Evolutionary conservation across 2,113 vertebrate genomes (phyloP), one percentile per base, ranked within the genome.

Genomic region (Prunella himalayana): DNA sequence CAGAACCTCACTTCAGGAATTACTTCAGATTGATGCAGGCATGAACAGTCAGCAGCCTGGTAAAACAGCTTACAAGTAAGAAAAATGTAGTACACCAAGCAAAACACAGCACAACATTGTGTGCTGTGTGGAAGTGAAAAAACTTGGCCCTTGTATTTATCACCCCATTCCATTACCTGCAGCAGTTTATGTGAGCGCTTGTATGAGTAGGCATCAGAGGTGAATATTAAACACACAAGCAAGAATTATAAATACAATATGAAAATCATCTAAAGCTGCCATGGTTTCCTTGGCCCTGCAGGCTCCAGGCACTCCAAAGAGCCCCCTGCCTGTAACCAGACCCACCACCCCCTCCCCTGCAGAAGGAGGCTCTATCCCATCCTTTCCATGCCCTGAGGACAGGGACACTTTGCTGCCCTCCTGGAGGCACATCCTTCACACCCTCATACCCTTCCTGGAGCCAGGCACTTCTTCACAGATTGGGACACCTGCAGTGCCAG

Each of bases 271-370:
- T 66, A 22, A 19, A 65, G 13, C 2, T 63, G 11, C 4, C 1
- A 0, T 4, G 4, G 4, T 39, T 70, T 50, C 7, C 15, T 41
- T n/a, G 8, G 15, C 5, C 3, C 15, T 19, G 45, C 7, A 13
- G 25, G 18, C 16, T 57, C 23, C 35, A 30, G 27, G 53, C 27
- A 15, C 0, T 0, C 6, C 17, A 2, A 5, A 15, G 8, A 23
- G 4, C 5, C 19, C 4, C 5, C 5, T 1, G 0, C 2, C 8
- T 1, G 4, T 4, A 7, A 7, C 2, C 11, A 35, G 2, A 6
- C 3, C 25, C 13, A 10, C 9, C 31, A 37, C 1, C 2, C 23
- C 10, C 13, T 11, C 2, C 0, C 10, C 8, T 28, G 30, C 2
- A 7, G 13, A 11, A 31, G 7, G 3, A 7, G 3, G 6, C 15